Evolutionary conservation across 1,140 invertebrate genomes (phyloP).

Genomic region (Episyrphus balteatus): DNA sequence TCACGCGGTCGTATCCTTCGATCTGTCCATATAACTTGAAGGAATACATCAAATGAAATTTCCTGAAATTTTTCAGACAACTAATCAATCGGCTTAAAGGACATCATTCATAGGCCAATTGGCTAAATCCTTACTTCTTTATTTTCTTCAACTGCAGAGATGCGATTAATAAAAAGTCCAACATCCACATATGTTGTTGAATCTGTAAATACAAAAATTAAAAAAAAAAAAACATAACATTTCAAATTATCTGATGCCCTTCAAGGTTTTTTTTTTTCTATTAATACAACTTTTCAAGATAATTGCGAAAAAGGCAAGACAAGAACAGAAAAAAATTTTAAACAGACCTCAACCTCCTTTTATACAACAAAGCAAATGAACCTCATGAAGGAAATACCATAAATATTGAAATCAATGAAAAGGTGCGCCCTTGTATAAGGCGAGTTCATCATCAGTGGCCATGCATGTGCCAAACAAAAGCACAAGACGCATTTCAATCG

Average conservation of each 20-base stretch:
- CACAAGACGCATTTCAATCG: too few species aligned
- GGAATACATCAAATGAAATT: constrained; percentile 48
- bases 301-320: too few species aligned
- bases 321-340: too few species aligned
- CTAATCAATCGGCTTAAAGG: not conserved
- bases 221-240: too few species aligned
- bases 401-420: not conserved
- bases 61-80: constrained; percentile 33
- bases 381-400: not conserved
- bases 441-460: not conserved
- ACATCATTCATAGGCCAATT: not conserved
- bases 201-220: constrained; percentile 19
- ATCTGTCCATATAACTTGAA: constrained; percentile 49
- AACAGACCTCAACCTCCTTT: too few species aligned
- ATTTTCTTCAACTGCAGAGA: constrained; percentile 48
- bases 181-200: constrained; percentile 46
- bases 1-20: constrained; percentile 31
- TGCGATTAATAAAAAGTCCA: constrained; percentile 45
- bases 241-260: too few species aligned
- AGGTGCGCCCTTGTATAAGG: not conserved
- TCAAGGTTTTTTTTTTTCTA: too few species aligned
- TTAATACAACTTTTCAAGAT: too few species aligned
- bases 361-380: constrained; percentile 10
- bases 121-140: constrained; percentile 40
- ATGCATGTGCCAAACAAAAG: too few species aligned